Percentiles rank a stretch among this genome's conserved stretches.
Evolutionary conservation across 2,113 vertebrate species (phyloP).

Genomic region (Tragelaphus imberbis): DNA sequence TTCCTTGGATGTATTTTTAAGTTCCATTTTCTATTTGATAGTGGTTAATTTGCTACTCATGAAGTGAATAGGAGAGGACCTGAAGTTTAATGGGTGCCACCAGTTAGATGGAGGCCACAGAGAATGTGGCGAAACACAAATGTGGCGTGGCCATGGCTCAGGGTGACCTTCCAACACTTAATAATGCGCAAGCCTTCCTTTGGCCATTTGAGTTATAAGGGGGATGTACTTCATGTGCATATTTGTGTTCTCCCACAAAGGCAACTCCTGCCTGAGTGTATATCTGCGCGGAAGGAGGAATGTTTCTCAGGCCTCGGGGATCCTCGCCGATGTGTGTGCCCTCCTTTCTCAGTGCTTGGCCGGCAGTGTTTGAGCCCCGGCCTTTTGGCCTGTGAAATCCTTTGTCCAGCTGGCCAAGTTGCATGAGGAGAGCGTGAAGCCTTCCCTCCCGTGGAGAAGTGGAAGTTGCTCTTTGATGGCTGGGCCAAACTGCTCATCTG

Average conservation of each 20-base stretch:
- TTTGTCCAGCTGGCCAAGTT: conserved; percentile 2
- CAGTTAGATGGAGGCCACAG: not conserved
- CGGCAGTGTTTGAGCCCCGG: not conserved
- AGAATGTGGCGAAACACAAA: not conserved
- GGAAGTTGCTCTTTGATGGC: not conserved
- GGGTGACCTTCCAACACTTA: not conserved
- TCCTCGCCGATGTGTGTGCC: not conserved
- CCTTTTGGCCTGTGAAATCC: not conserved
- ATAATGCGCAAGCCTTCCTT: not conserved
- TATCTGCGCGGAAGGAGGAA: not conserved
- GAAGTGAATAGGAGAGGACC: not conserved
- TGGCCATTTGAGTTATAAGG: not conserved
- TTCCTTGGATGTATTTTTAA: not conserved
- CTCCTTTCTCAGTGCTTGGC: not conserved
- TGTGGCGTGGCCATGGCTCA: not conserved
- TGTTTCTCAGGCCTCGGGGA: not conserved
- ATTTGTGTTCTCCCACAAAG: not conserved
- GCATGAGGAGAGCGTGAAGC: not conserved
- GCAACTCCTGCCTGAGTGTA: not conserved
- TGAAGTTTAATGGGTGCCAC: not conserved
- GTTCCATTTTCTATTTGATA: not conserved
- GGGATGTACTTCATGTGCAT: not conserved
- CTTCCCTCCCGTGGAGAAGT: not conserved
- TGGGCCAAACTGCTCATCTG: not conserved
- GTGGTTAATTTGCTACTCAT: not conserved